Evolutionary conservation across 2,113 vertebrate species (phyloP), one percentile per base, ranked within the genome.

Genomic region (Corydoras sp.): DNA sequence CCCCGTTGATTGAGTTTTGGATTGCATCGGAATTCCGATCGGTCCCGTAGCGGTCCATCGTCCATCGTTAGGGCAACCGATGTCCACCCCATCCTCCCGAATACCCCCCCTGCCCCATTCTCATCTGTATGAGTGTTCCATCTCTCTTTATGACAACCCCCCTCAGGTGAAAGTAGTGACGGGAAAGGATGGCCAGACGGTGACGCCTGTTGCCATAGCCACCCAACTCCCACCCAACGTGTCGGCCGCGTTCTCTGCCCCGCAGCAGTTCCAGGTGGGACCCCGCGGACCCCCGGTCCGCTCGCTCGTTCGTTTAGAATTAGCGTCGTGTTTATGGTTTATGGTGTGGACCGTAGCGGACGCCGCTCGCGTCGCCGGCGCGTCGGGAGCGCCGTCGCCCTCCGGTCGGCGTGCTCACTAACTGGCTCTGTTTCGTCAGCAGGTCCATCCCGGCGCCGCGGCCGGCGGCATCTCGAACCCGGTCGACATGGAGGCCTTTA

Each of bases 171-270:
- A 97, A 85, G 90, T 96, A 90, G 92, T 91, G 85, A 97, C 94
- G 84, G 94, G 94, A 89, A 97, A 97, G 87, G 94, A 96, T 89
- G 94, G 94, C 79, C 94, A 96, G 89, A 92, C 94, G 83, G 94
- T 92, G 85, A 97, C 94, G 77, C 94, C 94, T 79, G 93, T 97
- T 90, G 94, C 94, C 89, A 97, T 97, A 92, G 88, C 94, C 89
- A 97, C 94, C 77, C 94, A 97, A 90, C 94, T 97, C 89, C 94
- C 94, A 85, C 88, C 94, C 83, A 97, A 96, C 89, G 94, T 97
- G 86, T 96, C 94, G 83, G 94, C 94, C 88, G 94, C 94, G 80
- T 97, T 97, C 88, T 94, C 93, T 84, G 78, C 89, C 79, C 94
- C 89, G 85, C 90, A 90, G 85, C 93, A 91, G 88, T 95, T 95